Evolutionary conservation across 2,113 vertebrate genomes (phyloP).

Genomic region (Ictalurus punctatus): DNA sequence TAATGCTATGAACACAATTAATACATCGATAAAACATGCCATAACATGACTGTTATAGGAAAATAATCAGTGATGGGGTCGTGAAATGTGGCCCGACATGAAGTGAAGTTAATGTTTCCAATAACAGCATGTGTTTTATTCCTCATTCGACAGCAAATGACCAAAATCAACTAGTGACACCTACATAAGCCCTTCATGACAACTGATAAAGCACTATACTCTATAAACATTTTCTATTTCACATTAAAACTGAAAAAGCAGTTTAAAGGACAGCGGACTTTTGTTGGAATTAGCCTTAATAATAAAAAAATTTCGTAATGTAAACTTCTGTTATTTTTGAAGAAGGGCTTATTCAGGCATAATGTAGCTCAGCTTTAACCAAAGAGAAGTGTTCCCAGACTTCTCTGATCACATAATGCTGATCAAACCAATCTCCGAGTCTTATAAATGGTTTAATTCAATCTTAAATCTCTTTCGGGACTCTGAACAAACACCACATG

Average conservation of each 20-base stretch:
- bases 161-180: neutral
- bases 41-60: neutral
- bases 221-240: neutral
- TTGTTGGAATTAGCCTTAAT: neutral
- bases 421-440: conserved; percentile 21
- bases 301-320: neutral
- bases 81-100: neutral
- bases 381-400: neutral
- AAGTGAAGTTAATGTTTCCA: neutral
- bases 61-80: neutral
- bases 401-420: neutral
- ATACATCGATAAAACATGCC: neutral
- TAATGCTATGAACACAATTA: neutral
- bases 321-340: neutral
- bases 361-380: neutral
- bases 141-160: neutral
- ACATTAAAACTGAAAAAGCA: neutral
- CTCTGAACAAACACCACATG: conserved; percentile 27
- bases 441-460: conserved; percentile 27
- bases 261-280: neutral
- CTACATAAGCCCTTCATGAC: neutral
- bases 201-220: neutral
- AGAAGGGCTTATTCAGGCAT: neutral
- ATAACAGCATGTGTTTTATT: neutral
- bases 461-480: conserved; percentile 22